phyloP scores from a whole-genome alignment of 35 echinoderm and acorn worm species.

The Heliocidaris erythrogramma region DNA sequence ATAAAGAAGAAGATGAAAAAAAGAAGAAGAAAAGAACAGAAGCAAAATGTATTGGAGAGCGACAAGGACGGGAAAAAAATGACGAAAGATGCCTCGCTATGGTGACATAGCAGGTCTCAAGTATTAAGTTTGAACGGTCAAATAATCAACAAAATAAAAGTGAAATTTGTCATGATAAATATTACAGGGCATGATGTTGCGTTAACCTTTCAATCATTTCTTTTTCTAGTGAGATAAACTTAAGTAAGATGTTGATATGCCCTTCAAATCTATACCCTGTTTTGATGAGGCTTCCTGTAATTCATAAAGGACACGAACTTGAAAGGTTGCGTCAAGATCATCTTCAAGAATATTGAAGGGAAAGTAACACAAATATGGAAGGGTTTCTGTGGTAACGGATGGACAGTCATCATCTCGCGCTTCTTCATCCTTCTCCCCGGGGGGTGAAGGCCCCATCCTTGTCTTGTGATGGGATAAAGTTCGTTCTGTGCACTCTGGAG shows the following conservation, averaged over 20 bases:
- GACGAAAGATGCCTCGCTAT: too few species aligned
- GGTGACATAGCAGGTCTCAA: too few species aligned
- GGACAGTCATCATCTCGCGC: background rate
- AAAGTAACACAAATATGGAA: background rate
- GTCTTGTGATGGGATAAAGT: background rate
- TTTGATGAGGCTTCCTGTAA: background rate
- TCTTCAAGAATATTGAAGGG: background rate
- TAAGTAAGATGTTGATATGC: background rate
- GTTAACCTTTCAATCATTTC: background rate
- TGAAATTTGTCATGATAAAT: too few species aligned
- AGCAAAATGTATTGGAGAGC: too few species aligned
- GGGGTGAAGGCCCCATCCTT: background rate
- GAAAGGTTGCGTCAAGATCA: conserved; percentile 1
- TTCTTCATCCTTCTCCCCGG: background rate
- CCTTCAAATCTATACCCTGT: background rate
- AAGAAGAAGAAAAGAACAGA: too few species aligned
- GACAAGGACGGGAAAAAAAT: too few species aligned
- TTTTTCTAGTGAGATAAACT: background rate
- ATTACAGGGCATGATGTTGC: background rate
- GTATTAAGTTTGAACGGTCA: too few species aligned
- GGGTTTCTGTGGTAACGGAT: background rate
- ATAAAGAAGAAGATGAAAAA: too few species aligned
- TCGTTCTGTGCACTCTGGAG: background rate
- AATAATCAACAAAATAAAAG: too few species aligned
- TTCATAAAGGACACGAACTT: background rate